phyloP scores from a whole-genome alignment of 2,797 vertebrate genomes.

The Etheostoma perlongum region DNA sequence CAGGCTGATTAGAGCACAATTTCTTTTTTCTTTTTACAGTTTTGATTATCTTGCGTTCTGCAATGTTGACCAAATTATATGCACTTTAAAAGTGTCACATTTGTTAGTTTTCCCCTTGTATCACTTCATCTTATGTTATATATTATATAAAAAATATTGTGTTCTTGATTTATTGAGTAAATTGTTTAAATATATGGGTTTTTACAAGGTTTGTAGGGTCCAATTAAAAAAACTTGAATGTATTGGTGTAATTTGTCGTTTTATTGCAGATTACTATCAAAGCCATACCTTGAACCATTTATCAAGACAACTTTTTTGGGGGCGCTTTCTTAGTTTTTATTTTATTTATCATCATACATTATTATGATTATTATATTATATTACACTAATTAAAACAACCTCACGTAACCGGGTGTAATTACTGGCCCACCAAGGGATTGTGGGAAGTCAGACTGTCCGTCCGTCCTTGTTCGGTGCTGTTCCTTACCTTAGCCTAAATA shows the following conservation, averaged over 20 bases:
- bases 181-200: conserved; percentile 44
- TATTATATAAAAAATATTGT: neutral
- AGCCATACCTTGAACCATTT: fast-evolving
- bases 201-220: conserved; percentile 68
- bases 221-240: conserved; percentile 68
- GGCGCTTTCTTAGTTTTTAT: neutral
- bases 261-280: neutral
- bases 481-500: neutral
- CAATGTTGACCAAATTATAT: conserved; percentile 69
- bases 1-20: conserved; percentile 17
- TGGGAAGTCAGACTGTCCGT: conserved; percentile 33
- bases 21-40: neutral
- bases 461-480: conserved; percentile 59
- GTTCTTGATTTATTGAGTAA: conserved; percentile 21
- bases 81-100: conserved; percentile 79
- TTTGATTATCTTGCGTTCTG: conserved; percentile 33
- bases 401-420: conserved; percentile 27
- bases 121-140: conserved; percentile 30
- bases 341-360: neutral
- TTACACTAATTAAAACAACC: neutral
- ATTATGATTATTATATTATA: neutral
- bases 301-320: too few species aligned
- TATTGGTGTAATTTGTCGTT: conserved; percentile 6
- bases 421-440: conserved; percentile 10
- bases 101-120: conserved; percentile 44